Evolutionary conservation across 2,888 invertebrate genomes (phyloP).

Genomic region (Watsonalla cultraria): DNA sequence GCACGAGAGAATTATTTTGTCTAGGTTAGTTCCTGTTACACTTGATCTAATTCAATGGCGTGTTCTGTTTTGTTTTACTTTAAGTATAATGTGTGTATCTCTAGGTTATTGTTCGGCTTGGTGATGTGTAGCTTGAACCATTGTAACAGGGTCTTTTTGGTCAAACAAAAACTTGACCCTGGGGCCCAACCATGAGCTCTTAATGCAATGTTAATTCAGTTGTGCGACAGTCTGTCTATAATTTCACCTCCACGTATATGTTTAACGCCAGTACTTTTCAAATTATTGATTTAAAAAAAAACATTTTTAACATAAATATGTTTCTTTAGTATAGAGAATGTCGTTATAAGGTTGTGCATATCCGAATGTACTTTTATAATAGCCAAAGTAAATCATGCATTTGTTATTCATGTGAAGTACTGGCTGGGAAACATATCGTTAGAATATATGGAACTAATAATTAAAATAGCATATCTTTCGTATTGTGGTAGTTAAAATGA

Average conservation of each 20-base stretch:
- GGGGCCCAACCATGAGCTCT: constrained; percentile 15
- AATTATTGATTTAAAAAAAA: constrained; percentile 43
- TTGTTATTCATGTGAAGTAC: constrained; percentile 53
- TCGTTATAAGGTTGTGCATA: constrained; percentile 42
- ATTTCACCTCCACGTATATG: constrained; percentile 24
- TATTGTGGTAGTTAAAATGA: constrained; percentile 45
- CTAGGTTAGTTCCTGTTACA: no score
- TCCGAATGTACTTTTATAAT: constrained; percentile 39
- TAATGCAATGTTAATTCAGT: constrained; percentile 8
- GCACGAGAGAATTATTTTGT: no score
- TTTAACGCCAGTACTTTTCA: constrained; percentile 52
- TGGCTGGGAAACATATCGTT: constrained; percentile 46
- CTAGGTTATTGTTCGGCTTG: constrained; percentile 36
- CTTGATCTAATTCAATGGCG: not conserved
- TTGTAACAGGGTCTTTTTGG: constrained; percentile 66
- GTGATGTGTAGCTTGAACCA: constrained; percentile 34
- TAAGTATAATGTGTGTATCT: constrained; percentile 35
- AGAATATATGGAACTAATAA: constrained; percentile 34
- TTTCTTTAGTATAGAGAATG: constrained; percentile 22
- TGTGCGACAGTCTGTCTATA: constrained; percentile 37
- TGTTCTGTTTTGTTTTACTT: constrained; percentile 8
- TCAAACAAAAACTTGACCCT: constrained; percentile 55
- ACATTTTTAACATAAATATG: constrained; percentile 35
- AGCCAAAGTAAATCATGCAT: constrained; percentile 70
- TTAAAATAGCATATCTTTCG: constrained; percentile 56